Base-by-base conservation (phyloP, 2,888 invertebrate genomes). In the Galerucella calmariensis region DNA sequence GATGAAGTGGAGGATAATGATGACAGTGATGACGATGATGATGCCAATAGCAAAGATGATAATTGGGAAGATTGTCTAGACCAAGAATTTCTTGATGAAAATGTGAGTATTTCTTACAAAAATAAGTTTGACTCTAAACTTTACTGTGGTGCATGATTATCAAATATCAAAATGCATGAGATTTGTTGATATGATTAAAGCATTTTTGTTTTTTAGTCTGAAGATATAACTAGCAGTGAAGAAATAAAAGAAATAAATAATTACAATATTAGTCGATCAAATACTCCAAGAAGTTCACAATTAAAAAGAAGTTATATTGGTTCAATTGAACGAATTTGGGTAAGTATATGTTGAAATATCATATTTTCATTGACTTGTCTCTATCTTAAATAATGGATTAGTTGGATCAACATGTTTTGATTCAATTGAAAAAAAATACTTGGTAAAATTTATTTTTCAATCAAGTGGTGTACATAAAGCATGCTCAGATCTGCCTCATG, bases 11-110 rank as follows among this genome's bases (percentile, higher is more conserved):
- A 78, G 46, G 85, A 85, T 61, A 67, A 69, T 74, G 83, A 85
- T 65, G 82, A 82, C 48, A 82, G 79, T 41, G 72, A 76, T n/a
- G 83, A 83, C 24, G 85, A 86, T 70, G 83, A 83, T 56, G 86
- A 78, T 70, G 78, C 78, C 75, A 79, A 75, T 76, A 77, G 82
- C 58, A 83, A 81, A 74, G 83, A 82, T 46, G 84, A 84, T 48
- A 79, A 78, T 58, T 85, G 84, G 84, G 84, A 85, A 76, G 84
- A 85, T 74, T 82, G 81, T 75, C 78, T 79, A 59, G 82, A 82
- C 69, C 79, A 79, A 69, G 79, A 82, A 61, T 75, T 79, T 56
- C 76, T 76, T 27, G 81, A 81, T 73, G 80, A 78, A 68, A 77
- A 71, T 73, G 79, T 78, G 73, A 74, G 72, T 75, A 51, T 27